Conservation (phyloP, 2,888 invertebrate species). For the Agrenia bidenticulata region DNA sequence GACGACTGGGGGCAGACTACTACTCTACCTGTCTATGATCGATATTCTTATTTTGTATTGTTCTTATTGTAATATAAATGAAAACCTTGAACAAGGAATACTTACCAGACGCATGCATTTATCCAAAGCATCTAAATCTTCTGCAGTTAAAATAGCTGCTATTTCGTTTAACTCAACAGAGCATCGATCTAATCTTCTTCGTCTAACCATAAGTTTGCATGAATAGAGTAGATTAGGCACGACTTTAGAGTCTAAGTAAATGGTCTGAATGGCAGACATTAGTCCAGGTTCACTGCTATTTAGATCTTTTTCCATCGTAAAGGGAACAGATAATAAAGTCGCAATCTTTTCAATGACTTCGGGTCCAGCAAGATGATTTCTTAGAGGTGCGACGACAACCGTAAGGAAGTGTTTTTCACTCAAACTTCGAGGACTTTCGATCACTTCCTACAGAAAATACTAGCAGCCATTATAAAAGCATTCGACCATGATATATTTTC, state of each 20-base stretch:
- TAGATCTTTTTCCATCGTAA: slow-evolving; percentile 60
- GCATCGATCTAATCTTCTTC: slow-evolving; percentile 42
- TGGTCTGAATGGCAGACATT: slow-evolving; percentile 57
- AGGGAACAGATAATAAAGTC: slow-evolving; percentile 66
- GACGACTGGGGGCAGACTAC: too few species aligned
- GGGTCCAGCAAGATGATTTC: slow-evolving; percentile 65
- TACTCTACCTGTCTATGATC: too few species aligned
- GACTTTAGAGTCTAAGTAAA: slow-evolving; percentile 77
- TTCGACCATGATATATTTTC: too few species aligned
- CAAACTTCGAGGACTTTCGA: slow-evolving; percentile 43
- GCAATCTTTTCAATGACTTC: slow-evolving; percentile 67
- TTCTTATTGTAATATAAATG: background rate
- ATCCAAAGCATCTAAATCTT: slow-evolving; percentile 67
- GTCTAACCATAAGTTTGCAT: slow-evolving; percentile 67
- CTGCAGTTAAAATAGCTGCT: slow-evolving; percentile 59
- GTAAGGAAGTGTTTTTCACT: slow-evolving; percentile 58
- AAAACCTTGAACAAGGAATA: background rate
- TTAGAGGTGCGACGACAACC: slow-evolving; percentile 66
- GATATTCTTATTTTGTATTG: too few species aligned
- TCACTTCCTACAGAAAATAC: slow-evolving; percentile 38
- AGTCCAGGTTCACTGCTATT: slow-evolving; percentile 60
- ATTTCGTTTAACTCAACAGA: slow-evolving; percentile 38
- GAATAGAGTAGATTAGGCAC: slow-evolving; percentile 79
- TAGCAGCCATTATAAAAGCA: background rate
- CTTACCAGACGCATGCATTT: slow-evolving; percentile 55